Base-by-base conservation (phyloP, 2,888 invertebrate species). In the Acronicta leporina region DNA sequence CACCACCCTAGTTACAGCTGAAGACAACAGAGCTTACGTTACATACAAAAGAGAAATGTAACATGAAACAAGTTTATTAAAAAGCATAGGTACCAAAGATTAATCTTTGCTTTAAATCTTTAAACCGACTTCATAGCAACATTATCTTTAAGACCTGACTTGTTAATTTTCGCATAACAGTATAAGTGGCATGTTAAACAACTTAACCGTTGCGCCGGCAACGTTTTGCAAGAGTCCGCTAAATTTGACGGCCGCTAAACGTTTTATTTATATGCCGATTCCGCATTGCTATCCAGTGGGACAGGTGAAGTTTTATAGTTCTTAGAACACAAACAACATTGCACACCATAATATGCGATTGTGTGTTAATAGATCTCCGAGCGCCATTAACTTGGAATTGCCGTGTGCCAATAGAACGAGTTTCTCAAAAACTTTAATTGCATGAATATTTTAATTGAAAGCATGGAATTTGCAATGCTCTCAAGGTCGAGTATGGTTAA, bases 171-270 rank as follows among this genome's bases (percentile, higher is more conserved):
- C 82, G 68, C 85, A 79, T 85, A 88, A 85, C 88, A 82, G 85
- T 84, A 86, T 83, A 82, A 87, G 83, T 80, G 78, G 73, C 70
- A 79, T 81, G 87, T 85, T 89, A 88, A 91, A 85, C 79, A 80
- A 78, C 79, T 83, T 85, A 87, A 89, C 87, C 76, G 90, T 88
- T 82, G 77, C 67, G 73, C 67, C 70, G 61, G 78, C 73, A 77
- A 82, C 76, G 68, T 78, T 92, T 92, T 85, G 88, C 91, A 82
- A 71, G 75, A 77, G 80, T 76, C 77, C 80, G 91, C 88, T 88
- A 92, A 91, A 87, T 87, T 78, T 83, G 85, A 81, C 84, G 75
- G 61, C 70, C 66, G 82, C 82, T 88, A 88, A 89, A 84, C 80
- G 80, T 77, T 83, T 84, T 86, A 84, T 88, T 87, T 87, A 80